Conservation (phyloP, 37 sponge, comb jelly and placozoan genomes). For the Eunapius fragilis region DNA sequence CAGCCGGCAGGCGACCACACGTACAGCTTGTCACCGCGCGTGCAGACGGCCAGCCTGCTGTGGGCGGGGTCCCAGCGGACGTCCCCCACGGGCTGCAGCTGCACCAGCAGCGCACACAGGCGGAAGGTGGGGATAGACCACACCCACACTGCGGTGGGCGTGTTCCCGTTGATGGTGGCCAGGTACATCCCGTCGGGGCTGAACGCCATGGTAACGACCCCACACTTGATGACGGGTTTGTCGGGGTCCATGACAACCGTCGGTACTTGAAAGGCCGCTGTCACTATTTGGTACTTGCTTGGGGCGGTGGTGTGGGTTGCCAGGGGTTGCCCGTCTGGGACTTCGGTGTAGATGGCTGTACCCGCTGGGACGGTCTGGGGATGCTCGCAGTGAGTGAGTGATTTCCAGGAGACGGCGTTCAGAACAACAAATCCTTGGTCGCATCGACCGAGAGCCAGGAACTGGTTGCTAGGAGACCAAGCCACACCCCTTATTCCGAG, state of each 20-base stretch:
- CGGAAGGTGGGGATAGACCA: slow-evolving; percentile 79
- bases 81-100: slow-evolving; percentile 54
- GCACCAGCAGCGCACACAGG: slow-evolving; percentile 70
- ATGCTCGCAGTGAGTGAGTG: slow-evolving; percentile 73
- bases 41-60: slow-evolving; percentile 86
- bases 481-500: slow-evolving; percentile 82
- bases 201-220: slow-evolving; percentile 79
- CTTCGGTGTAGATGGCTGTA: slow-evolving; percentile 64
- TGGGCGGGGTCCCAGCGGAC: slow-evolving; percentile 89
- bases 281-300: slow-evolving; percentile 69
- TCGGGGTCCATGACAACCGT: slow-evolving; percentile 83
- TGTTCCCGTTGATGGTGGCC: slow-evolving; percentile 91
- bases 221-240: slow-evolving; percentile 87
- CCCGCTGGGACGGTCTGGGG: slow-evolving; percentile 29
- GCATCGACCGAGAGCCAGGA: slow-evolving; percentile 92
- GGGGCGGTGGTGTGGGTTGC: background rate
- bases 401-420: slow-evolving; percentile 92
- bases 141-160: slow-evolving; percentile 94
- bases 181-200: slow-evolving; percentile 82
- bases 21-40: slow-evolving; percentile 76
- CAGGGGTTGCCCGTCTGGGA: slow-evolving; percentile 37
- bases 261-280: slow-evolving; percentile 48
- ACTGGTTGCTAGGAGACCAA: slow-evolving; percentile 91
- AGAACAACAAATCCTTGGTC: slow-evolving; percentile 85
- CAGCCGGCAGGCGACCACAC: slow-evolving; percentile 94